These are phyloP conservation scores for Grapholita molesta DNA, from an alignment of 1,140 invertebrate species.

Conservation along the genomic window DNA sequence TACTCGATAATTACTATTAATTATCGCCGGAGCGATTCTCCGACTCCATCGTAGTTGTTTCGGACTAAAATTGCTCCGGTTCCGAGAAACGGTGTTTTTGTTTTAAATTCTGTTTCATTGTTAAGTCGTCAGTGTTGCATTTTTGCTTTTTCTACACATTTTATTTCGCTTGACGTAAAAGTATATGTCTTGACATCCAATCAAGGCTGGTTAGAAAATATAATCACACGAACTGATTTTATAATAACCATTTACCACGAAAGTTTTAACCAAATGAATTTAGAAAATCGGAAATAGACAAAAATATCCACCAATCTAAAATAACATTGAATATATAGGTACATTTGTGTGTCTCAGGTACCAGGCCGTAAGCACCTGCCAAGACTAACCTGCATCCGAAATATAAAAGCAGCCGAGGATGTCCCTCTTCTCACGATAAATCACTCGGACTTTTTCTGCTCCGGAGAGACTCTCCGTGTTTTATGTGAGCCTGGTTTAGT, in stretches of 20 bases:
- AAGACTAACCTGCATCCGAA: constrained; percentile 50
- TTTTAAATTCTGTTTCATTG: constrained; percentile 33
- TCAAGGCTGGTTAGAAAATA: background rate
- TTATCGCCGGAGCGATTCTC: constrained; percentile 54
- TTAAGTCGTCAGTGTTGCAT: constrained; percentile 11
- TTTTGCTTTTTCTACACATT: background rate
- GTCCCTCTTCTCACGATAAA: constrained; percentile 73
- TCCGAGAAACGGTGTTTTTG: constrained; percentile 24
- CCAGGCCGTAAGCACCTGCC: constrained; percentile 49
- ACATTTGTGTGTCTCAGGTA: constrained; percentile 22
- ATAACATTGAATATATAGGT: constrained; percentile 18
- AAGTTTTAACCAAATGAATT: background rate
- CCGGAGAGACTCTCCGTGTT: constrained; percentile 52
- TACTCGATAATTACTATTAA: constrained; percentile 63
- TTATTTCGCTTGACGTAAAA: constrained; percentile 11
- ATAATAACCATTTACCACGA: background rate
- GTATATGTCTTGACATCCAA: background rate
- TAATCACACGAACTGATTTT: background rate
- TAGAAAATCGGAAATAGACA: background rate
- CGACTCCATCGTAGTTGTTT: constrained; percentile 36
- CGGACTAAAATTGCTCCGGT: constrained; percentile 18
- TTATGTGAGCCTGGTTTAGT: constrained; percentile 53
- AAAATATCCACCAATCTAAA: background rate
- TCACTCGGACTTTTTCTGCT: constrained; percentile 62
- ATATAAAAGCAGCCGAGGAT: constrained; percentile 51